A percentile compares a stretch with the other conserved stretches of the same genome.
Conservation (phyloP, 1,140 invertebrate genomes). For the Bombus breviceps region DNA sequence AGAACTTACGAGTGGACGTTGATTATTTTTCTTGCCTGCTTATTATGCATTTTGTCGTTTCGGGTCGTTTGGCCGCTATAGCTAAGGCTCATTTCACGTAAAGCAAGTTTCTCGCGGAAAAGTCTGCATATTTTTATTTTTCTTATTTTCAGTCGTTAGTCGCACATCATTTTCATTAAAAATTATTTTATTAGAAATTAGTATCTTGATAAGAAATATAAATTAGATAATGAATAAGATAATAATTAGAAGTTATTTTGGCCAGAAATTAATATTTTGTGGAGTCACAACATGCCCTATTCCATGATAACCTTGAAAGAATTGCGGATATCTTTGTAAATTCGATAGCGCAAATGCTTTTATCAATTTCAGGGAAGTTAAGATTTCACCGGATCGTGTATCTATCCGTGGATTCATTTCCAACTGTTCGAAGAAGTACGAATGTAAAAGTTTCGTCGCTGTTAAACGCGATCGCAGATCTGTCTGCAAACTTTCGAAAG, state of each 20-base stretch:
- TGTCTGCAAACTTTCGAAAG: slow-evolving; percentile 1
- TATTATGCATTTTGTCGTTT: not conserved
- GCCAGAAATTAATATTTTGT: not conserved
- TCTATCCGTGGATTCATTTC: slow-evolving; percentile 1
- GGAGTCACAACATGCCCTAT: not conserved
- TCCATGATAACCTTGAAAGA: not conserved
- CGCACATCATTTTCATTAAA: not conserved
- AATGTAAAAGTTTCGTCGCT: slow-evolving; percentile 15
- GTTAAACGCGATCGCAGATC: slow-evolving; percentile 8
- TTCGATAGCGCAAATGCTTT: not conserved
- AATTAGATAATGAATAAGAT: not conserved
- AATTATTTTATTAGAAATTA: not conserved
- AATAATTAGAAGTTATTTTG: not conserved
- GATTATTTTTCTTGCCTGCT: slow-evolving; percentile 1
- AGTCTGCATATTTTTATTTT: not conserved
- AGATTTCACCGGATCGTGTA: not conserved
- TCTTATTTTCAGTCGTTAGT: not conserved
- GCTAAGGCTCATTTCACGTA: not conserved
- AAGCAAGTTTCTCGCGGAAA: not conserved
- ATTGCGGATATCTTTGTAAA: not conserved
- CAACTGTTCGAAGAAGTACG: slow-evolving; percentile 5
- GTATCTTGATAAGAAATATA: not conserved
- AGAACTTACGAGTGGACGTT: not conserved
- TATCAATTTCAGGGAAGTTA: not conserved
- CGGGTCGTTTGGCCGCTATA: not conserved